phyloP scores from a whole-genome alignment of 2,888 invertebrate genomes.

The Orthosia cruda region DNA sequence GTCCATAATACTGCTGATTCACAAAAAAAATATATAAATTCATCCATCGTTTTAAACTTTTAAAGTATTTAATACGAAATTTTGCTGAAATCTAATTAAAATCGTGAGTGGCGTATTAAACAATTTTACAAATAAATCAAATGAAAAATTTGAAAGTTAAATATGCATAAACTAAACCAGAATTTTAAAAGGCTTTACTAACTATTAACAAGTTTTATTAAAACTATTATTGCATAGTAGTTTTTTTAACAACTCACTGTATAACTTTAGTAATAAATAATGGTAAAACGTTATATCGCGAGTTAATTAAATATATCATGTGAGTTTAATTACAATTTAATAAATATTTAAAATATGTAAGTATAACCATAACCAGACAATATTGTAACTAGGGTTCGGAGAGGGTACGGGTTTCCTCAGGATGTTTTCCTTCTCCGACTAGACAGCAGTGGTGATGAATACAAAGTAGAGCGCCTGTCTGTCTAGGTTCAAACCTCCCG shows the following conservation, averaged over 20 bases:
- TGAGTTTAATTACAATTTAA: neutral
- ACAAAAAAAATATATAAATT: neutral
- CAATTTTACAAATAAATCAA: slow-evolving; percentile 26
- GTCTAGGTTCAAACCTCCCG: too few relatives aligned
- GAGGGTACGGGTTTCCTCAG: too few relatives aligned
- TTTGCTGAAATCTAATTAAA: neutral
- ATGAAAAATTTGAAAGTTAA: neutral
- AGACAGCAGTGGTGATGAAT: too few relatives aligned
- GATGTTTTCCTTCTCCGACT: too few relatives aligned
- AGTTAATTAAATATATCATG: neutral
- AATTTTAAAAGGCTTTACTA: slow-evolving; percentile 9
- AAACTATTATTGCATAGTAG: neutral
- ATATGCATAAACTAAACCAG: neutral
- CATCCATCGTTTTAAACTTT: neutral
- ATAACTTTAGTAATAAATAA: slow-evolving; percentile 1
- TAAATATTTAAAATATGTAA: too few relatives aligned
- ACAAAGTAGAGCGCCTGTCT: too few relatives aligned
- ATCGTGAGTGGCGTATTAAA: neutral
- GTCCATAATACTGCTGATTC: neutral
- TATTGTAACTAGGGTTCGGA: too few relatives aligned
- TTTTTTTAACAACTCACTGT: neutral
- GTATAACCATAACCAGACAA: too few relatives aligned
- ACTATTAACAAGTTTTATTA: neutral
- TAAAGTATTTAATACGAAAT: neutral
- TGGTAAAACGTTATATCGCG: neutral